Base-by-base conservation (phyloP, 2,113 vertebrate species). In the Pterocles gutturalis region DNA sequence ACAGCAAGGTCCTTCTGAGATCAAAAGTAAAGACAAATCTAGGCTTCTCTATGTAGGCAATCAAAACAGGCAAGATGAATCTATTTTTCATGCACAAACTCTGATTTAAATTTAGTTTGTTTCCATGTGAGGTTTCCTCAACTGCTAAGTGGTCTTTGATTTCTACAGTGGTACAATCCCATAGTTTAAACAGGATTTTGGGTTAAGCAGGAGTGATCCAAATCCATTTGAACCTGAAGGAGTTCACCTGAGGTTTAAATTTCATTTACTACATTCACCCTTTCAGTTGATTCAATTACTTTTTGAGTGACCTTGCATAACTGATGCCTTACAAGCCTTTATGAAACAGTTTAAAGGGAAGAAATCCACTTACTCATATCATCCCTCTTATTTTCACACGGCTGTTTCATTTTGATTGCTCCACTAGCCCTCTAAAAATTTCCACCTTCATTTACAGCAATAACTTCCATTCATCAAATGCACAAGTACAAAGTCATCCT, bases 181-280 rank as follows among this genome's bases (percentile, higher is more conserved):
- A 12, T 18, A 89, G 25, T 83, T 92, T 76, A 77, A 89, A 80
- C 41, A 33, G 49, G 49, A 92, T 86, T 94, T 69, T 29, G 34
- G 34, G 33, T 92, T 83, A 92, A 94, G 71, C 45, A 69, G 62
- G 12, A 86, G 62, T 22, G 71, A 97, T 86, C 71, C 66, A 94
- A 94, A 95, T 79, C 86, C 71, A 69, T 36, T 11, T 77, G 62
- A 89, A 77, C 34, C 34, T 45, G 20, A 36, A 77, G 34, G 38
- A 88, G 38, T 48, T 86, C 38, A 76, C 17, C 54, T 5, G 10
- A 80, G 45, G 55, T 73, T 90, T 83, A 65, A 55, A 83, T 66
- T 76, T 83, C 49, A 64, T 26, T 0, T 0, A 76, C 16, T 72
- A 76, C 29, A 55, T 92, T 55, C 43, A 92, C 15, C 6, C 22